Evolutionary conservation across 1,140 invertebrate species (phyloP).

Genomic region (Galendromus occidentalis): DNA sequence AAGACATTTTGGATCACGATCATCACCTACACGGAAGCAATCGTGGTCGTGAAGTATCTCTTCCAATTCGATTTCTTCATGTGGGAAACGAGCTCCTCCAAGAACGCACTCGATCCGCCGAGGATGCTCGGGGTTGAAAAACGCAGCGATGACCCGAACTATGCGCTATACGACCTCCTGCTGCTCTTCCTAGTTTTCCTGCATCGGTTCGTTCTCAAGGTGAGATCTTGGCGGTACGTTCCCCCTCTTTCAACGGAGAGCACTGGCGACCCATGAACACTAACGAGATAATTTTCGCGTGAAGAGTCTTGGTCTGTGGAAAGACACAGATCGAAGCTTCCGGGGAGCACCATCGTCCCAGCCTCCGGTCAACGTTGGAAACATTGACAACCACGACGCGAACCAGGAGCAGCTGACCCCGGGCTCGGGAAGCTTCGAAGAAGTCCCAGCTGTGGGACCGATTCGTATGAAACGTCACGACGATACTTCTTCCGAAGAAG

Average conservation of each 20-base stretch:
- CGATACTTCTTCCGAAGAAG: not conserved
- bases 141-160: conserved; percentile 35
- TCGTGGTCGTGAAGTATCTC: conserved; percentile 88
- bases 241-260: no score
- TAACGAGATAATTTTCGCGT: not conserved
- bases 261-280: no score
- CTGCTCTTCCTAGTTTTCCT: conserved; percentile 83
- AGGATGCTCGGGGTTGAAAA: conserved; percentile 77
- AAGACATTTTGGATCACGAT: conserved; percentile 95
- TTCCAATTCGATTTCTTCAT: conserved; percentile 85
- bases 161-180: conserved; percentile 76
- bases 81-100: conserved; percentile 55
- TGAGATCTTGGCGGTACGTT: no score
- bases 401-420: no score
- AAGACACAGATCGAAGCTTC: conserved; percentile 34
- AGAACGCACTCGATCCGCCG: conserved; percentile 42
- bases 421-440: no score
- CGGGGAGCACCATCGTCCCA: no score
- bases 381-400: no score
- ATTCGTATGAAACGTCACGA: not conserved
- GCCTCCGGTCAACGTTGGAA: no score
- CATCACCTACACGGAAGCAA: conserved; percentile 92
- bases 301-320: conserved; percentile 80
- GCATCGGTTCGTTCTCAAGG: conserved; percentile 55
- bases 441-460: no score